A percentile compares a stretch with the other conserved stretches of the same genome.
phyloP scores from a whole-genome alignment of 1,140 invertebrate species.

The Anastrepha ludens region DNA sequence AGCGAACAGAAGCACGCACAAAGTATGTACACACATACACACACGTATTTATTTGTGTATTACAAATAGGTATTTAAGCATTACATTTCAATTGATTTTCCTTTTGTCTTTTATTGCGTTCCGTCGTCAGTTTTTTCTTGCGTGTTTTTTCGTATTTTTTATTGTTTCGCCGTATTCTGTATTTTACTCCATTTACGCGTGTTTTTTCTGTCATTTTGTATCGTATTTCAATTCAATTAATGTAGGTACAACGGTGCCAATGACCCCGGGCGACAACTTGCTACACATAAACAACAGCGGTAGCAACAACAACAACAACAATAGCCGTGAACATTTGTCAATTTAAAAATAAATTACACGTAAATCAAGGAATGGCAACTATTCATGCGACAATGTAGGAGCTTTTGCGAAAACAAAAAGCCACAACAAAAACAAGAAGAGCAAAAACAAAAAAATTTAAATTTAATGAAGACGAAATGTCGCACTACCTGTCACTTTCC shows the following conservation, averaged over 20 bases:
- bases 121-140: not conserved
- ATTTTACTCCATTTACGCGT: not conserved
- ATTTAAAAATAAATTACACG: slow-evolving; percentile 25
- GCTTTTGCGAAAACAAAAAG: not conserved
- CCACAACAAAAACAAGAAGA: too few species aligned
- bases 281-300: not conserved
- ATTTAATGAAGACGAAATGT: slow-evolving; percentile 3
- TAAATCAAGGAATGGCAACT: slow-evolving; percentile 34
- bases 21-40: not conserved
- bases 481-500: not conserved
- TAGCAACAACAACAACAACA: not conserved
- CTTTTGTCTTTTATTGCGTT: not conserved
- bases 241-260: not conserved
- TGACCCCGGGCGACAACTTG: not conserved
- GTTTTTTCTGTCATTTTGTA: not conserved
- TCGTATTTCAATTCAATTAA: slow-evolving; percentile 1
- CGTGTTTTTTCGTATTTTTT: not conserved
- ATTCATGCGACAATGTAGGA: not conserved
- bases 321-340: not conserved
- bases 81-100: slow-evolving; percentile 6
- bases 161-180: not conserved
- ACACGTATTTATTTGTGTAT: not conserved
- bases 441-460: not conserved
- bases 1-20: not conserved
- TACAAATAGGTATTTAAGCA: slow-evolving; percentile 12